Base-by-base conservation (phyloP, 2,888 invertebrate genomes). In the Lochmaea crataegi region DNA sequence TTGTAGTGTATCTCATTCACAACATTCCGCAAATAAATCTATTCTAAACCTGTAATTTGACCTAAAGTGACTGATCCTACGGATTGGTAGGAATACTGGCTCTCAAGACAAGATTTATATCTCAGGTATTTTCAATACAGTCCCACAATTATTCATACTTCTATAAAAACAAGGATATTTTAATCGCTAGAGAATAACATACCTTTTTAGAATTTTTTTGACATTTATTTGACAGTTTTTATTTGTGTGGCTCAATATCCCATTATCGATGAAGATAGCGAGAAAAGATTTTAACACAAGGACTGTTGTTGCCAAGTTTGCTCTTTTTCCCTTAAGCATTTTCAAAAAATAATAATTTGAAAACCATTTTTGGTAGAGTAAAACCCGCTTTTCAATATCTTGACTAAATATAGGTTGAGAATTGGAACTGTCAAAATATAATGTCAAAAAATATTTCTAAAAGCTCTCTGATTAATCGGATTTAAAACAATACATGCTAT, bases 61-160 rank as follows among this genome's bases (percentile, higher is more conserved):
- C 84, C 85, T 86, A 86, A 78, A 85, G 84, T 86, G 86, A 86
- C 85, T 86, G 78, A 53, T 79, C 82, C 82, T 83, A 84, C 82
- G 81, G 80, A 78, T 82, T 77, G 81, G 84, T 85, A 86, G 84
- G 85, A 86, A 85, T 86, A 86, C 86, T 86, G 86, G 85, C 84
- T 82, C 75, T 76, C 77, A 80, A 78, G 82, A 83, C 80, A 81
- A 79, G 79, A 81, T 78, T 78, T 75, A 72, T 51, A 53, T 70
- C 22, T 71, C 71, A 68, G 56, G 68, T 57, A 64, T 26, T 53
- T 72, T 66, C 61, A 72, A 57, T 72, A 72, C 72, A 72, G 68
- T 56, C 72, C 72, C 72, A 72, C 72, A 61, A 57, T n/a, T n/a
- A n/a, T 70, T 57, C 45, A 22, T 16, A 70, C 16, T 61, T 61